phyloP scores from a whole-genome alignment of 2,113 vertebrate species.

The Pygoscelis antarcticus region DNA sequence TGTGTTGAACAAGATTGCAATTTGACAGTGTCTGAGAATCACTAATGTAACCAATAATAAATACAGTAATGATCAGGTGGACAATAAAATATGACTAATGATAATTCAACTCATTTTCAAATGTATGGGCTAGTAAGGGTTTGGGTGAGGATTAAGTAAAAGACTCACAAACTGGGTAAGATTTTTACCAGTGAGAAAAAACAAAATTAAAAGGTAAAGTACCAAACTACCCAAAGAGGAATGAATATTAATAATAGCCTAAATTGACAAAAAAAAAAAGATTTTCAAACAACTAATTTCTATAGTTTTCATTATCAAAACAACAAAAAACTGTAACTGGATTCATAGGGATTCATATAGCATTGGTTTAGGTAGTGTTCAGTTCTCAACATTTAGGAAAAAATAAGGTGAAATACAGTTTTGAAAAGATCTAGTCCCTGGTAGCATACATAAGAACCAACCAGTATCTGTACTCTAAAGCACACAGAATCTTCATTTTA shows the following conservation, averaged over 20 bases:
- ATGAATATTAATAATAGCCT: background rate
- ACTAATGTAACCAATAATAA: background rate
- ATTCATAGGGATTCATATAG: background rate
- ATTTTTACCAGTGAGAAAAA: background rate
- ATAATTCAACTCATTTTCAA: background rate
- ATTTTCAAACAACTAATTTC: background rate
- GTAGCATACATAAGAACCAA: background rate
- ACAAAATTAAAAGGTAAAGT: background rate
- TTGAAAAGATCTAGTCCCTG: background rate
- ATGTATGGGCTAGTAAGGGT: background rate
- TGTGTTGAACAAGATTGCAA: background rate
- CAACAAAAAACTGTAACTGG: background rate
- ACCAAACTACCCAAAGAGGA: rapidly evolving
- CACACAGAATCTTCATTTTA: background rate
- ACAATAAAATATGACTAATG: background rate
- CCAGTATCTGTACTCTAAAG: background rate
- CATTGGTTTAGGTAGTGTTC: background rate
- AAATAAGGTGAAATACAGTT: background rate
- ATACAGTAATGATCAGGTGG: background rate
- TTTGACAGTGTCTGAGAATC: background rate
- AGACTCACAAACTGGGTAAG: background rate
- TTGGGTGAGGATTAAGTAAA: background rate
- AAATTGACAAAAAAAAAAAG: background rate
- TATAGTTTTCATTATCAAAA: background rate
- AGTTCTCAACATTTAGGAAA: background rate